Base-by-base conservation (phyloP, 2,797 vertebrate genomes). In the Vireo griseus region DNA sequence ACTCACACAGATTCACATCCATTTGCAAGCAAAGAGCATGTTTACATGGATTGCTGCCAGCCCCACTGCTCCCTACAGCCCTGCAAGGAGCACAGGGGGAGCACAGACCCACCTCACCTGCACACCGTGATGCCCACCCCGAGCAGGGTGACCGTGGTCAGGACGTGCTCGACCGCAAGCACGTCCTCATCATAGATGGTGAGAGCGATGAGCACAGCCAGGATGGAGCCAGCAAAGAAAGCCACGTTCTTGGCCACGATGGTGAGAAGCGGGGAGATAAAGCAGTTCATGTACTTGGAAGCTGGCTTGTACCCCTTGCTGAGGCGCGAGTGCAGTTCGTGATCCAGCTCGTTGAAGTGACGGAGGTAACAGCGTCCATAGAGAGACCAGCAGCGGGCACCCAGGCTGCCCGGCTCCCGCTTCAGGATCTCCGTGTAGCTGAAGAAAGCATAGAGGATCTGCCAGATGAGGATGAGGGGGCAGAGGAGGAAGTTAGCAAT, bases 271-370 rank as follows among this genome's bases (percentile, higher is more conserved):
- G 99, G 99, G 8, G 99, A 99, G 94, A 99, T 98, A 97, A 99
- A 99, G 95, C 99, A 99, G 98, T 99, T 99, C 99, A 99, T 99
- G 93, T 99, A 99, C 97, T 99, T 99, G 96, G 99, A 99, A 74
- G 99, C 98, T 2, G 99, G 98, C 95, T 99, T 99, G 97, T 99
- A 99, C 65, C 99, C 99, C 92, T 99, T 99, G 97, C 98, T 99
- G 95, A 99, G 99, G 58, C 99, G 99, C 0, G 99, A 99, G 97
- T 99, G 99, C 90, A 99, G 98, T 96, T 99, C 99, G 0, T 99
- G 99, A 95, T 99, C 99, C 94, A 99, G 97, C 97, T 99, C 99
- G 0, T 99, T 99, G 97, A 99, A 99, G 96, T 99, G 99, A 24
- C 99, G 98, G 78, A 99, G 98, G 97, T 99, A 99, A 97, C 99